Conservation (phyloP, 2,113 vertebrate species). For the Pipa parva region DNA sequence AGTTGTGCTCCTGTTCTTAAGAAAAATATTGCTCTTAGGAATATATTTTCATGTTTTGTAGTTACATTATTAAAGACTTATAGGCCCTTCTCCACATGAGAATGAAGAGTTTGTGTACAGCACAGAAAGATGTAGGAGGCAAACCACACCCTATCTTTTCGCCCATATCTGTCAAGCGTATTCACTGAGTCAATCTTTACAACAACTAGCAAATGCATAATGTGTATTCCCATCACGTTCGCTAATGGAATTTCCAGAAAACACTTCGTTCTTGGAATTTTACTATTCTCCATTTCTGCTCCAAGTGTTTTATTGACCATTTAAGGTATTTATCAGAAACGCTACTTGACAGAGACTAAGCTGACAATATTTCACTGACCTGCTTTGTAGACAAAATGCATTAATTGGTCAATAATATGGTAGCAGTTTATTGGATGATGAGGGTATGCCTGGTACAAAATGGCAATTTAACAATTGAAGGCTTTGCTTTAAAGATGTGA, state of each 20-base stretch:
- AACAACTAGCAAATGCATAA: slow-evolving; percentile 11
- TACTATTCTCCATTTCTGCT: slow-evolving; percentile 11
- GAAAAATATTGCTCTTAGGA: too few relatives aligned
- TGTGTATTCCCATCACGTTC: background rate
- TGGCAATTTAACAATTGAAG: too few relatives aligned
- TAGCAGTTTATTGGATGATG: background rate
- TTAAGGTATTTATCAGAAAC: slow-evolving; percentile 8
- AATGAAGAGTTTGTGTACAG: too few relatives aligned
- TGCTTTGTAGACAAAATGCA: background rate
- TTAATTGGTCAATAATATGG: background rate
- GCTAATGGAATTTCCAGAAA: slow-evolving; percentile 1
- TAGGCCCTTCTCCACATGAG: too few relatives aligned
- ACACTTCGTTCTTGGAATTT: slow-evolving; percentile 13
- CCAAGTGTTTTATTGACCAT: slow-evolving; percentile 14
- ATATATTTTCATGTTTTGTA: too few relatives aligned
- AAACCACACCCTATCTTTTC: too few relatives aligned
- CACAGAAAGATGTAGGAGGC: too few relatives aligned
- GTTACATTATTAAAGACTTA: too few relatives aligned
- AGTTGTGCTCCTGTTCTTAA: too few relatives aligned
- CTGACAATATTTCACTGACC: background rate
- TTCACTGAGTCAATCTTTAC: background rate
- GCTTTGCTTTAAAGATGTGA: background rate
- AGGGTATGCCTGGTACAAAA: background rate
- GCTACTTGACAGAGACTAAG: background rate
- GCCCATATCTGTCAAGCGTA: background rate